phyloP scores from a whole-genome alignment of 2,113 vertebrate genomes.

The Chaetodon auriga region DNA sequence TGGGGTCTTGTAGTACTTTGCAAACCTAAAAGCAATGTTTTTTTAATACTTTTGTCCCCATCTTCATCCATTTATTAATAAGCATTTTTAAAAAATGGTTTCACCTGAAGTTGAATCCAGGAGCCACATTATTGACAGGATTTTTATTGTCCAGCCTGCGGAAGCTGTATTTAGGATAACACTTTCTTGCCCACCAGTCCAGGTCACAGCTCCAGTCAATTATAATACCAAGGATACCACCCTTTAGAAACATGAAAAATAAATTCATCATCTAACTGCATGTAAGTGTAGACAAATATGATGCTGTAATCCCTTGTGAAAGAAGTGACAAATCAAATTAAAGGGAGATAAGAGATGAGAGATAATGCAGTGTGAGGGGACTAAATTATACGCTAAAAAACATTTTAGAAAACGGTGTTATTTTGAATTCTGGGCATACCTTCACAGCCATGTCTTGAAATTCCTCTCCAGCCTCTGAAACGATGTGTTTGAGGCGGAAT shows the following conservation, averaged over 20 bases:
- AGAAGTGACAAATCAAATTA: background rate
- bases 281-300: background rate
- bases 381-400: background rate
- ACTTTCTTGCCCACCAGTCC: slow-evolving; percentile 82
- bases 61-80: background rate
- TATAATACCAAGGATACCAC: slow-evolving; percentile 70
- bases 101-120: slow-evolving; percentile 93
- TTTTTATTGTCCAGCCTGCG: slow-evolving; percentile 88
- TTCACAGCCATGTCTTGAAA: slow-evolving; percentile 91
- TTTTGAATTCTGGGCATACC: slow-evolving; percentile 70
- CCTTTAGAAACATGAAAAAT: slow-evolving; percentile 50
- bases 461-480: slow-evolving; percentile 85
- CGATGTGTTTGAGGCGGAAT: slow-evolving; percentile 87
- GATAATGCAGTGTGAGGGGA: background rate
- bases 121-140: slow-evolving; percentile 83
- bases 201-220: slow-evolving; percentile 87
- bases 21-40: slow-evolving; percentile 83
- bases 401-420: background rate
- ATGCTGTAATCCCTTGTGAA: background rate
- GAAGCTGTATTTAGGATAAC: slow-evolving; percentile 89
- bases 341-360: background rate
- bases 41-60: background rate
- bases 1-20: slow-evolving; percentile 86
- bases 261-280: background rate
- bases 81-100: background rate